Conservation (phyloP, 2,888 invertebrate species). For the Cryptocephalus moraei region DNA sequence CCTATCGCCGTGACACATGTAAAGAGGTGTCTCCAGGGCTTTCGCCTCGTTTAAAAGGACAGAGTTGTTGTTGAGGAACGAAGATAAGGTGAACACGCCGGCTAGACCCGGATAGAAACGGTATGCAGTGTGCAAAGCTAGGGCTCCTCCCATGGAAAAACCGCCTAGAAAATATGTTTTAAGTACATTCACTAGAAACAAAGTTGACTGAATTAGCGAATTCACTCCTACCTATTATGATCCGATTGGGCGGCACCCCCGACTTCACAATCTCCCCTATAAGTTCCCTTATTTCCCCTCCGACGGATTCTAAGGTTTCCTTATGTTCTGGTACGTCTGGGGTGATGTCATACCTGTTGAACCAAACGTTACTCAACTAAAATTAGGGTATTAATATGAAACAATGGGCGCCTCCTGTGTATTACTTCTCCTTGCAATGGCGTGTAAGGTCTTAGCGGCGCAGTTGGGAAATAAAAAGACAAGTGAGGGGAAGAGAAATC, state of each 20-base stretch:
- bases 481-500: conserved; percentile 61
- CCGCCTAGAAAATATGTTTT: conserved; percentile 51
- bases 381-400: conserved; percentile 10
- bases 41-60: conserved; percentile 51
- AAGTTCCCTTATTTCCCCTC: conserved; percentile 45
- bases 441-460: conserved; percentile 64
- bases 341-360: conserved; percentile 56
- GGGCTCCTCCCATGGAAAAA: conserved; percentile 80
- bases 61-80: conserved; percentile 64
- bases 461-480: conserved; percentile 68
- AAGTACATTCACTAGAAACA: too few species aligned
- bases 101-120: conserved; percentile 55
- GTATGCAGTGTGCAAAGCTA: conserved; percentile 65
- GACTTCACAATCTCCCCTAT: conserved; percentile 54
- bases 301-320: conserved; percentile 49
- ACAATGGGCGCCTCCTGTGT: background rate
- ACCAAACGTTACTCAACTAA: conserved; percentile 61
- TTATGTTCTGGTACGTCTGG: conserved; percentile 50
- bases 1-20: conserved; percentile 56
- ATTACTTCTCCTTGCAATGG: conserved; percentile 49
- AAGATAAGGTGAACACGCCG: conserved; percentile 66
- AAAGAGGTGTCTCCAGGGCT: conserved; percentile 43
- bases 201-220: too few species aligned
- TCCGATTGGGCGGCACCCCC: conserved; percentile 59
- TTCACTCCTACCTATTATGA: conserved; percentile 56